A percentile compares a stretch with the other conserved stretches of the same genome.
These are phyloP conservation scores for Stigmatopora nigra DNA, from an alignment of 2,113 vertebrate genomes.

Conservation along the genomic window DNA sequence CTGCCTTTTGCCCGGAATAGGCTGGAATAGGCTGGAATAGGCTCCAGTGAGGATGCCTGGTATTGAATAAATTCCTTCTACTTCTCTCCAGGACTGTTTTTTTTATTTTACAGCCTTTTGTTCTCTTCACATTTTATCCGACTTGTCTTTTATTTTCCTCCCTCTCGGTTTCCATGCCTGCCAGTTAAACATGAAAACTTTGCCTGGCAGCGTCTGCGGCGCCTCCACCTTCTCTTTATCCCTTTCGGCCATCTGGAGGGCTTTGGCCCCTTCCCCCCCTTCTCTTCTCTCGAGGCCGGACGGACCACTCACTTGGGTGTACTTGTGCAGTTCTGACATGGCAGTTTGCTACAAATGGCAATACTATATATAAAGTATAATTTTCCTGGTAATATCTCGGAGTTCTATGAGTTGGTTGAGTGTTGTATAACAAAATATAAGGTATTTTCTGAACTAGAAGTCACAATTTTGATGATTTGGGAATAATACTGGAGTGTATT, in stretches of 20 bases:
- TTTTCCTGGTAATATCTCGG: background rate
- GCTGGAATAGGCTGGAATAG: too few species aligned
- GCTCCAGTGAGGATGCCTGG: too few species aligned
- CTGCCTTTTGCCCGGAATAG: too few species aligned
- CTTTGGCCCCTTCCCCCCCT: constrained; percentile 9
- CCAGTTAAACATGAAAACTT: constrained; percentile 44
- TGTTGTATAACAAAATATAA: too few species aligned
- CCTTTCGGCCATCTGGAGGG: constrained; percentile 36
- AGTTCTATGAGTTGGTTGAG: background rate
- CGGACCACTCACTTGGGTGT: constrained; percentile 3
- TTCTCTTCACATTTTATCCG: constrained; percentile 20
- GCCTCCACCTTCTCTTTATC: constrained; percentile 28
- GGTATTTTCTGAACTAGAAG: too few species aligned
- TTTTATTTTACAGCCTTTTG: constrained; percentile 13
- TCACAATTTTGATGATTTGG: too few species aligned
- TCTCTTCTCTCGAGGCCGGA: constrained; percentile 14
- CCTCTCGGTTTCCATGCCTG: constrained; percentile 23
- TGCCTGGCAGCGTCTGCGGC: constrained; percentile 26
- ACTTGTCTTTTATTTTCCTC: background rate
- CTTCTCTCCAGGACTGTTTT: constrained; percentile 16
- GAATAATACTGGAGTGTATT: too few species aligned
- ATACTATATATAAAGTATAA: background rate
- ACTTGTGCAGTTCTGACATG: constrained; percentile 10
- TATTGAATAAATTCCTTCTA: background rate
- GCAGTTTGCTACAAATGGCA: background rate